Conservation (phyloP, 2,113 vertebrate genomes). For the Erpornis zantholeuca region DNA sequence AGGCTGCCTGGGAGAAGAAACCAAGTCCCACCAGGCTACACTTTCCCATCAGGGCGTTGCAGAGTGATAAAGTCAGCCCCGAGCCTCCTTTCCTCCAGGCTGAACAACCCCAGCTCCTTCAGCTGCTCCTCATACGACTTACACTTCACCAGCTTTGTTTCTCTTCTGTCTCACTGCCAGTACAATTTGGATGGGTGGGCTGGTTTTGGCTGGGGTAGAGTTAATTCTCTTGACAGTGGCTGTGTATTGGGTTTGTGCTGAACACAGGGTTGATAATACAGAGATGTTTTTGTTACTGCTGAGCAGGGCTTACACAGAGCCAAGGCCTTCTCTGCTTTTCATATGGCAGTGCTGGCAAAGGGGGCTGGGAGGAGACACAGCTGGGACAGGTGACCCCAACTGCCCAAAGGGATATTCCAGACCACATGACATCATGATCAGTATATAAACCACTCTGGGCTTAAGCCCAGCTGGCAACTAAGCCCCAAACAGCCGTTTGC, state of each 20-base stretch:
- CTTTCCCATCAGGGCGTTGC: not conserved
- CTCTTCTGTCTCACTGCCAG: not conserved
- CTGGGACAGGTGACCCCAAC: not conserved
- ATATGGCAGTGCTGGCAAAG: accelerated
- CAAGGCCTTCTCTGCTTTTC: not conserved
- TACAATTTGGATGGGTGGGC: not conserved
- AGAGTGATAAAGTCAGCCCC: not conserved
- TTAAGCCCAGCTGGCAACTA: not conserved
- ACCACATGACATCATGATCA: not conserved
- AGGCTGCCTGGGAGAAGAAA: too few relatives aligned
- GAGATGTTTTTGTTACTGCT: not conserved
- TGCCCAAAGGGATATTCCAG: not conserved
- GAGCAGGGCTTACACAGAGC: not conserved
- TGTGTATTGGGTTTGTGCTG: not conserved
- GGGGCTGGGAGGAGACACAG: not conserved
- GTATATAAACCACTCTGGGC: not conserved
- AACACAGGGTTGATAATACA: not conserved
- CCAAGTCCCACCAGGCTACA: not conserved
- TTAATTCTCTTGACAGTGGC: not conserved
- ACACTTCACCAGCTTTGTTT: not conserved
- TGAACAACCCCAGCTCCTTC: not conserved
- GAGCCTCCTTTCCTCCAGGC: not conserved
- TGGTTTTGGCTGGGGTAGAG: not conserved
- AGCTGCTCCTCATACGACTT: not conserved
- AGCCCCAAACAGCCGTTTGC: not conserved